Evolutionary conservation across 2,888 invertebrate species (phyloP), one percentile per base, ranked within the genome.

Genomic region (Buathra laborator): DNA sequence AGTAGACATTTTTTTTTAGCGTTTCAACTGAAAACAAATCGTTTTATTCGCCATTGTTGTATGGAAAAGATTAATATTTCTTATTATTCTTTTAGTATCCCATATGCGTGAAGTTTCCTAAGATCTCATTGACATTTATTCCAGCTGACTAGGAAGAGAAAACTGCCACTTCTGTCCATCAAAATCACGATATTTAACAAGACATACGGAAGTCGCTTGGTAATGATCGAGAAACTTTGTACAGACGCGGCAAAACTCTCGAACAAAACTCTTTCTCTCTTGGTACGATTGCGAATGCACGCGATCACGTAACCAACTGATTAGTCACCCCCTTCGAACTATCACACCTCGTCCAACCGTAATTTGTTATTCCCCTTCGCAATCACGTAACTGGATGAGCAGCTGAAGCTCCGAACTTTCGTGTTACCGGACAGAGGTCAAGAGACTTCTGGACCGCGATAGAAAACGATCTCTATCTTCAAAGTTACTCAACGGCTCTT

Each of bases 371-470:
- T 59, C 19, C 19, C 59, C 59, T 14, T 43, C 43, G 56, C 78
- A 68, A 66, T 75, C 78, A 70, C 68, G 74, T 83, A 83, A 83
- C 68, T 32, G 16, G 24, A 62, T 32, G 62, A 32, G 29, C 53
- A 24, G 51, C 56, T 43, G 19, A 44, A 51, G 32, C 70, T 16
- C 44, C 48, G 83, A 83, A 83, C 83, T 83, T 79, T 83, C 71
- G 66, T 46, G 79, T 46, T 37, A 53, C 44, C 32, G 56, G 48
- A 59, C 70, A 80, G 19, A 62, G 44, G 62, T 83, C 80, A 56
- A 75, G 53, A 12, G 37, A 75, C 64, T 53, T 72, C 83, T 79
- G 43, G 62, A 74, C 62, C 44, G 37, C 37, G 56, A 32, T 32
- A n/a, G 14, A 5, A 46, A 51, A 70, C 37, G 53, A 53, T 16